A percentile compares a stretch with the other conserved stretches of the same genome.
Conservation (phyloP, 1,140 invertebrate species). For the Dreissena rostriformis region DNA sequence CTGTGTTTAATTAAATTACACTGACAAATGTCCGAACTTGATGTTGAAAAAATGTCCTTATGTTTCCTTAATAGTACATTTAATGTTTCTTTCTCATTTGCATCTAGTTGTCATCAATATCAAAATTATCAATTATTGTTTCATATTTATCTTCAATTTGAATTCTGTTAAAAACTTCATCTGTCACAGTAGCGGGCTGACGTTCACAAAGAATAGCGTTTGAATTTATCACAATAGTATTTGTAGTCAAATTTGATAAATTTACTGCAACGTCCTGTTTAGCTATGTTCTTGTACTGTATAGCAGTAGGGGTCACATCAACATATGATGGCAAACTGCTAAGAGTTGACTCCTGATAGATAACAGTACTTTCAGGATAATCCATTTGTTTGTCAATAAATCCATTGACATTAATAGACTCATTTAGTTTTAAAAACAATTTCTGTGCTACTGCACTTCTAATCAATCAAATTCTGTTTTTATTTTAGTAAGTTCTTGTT, state of each 20-base stretch:
- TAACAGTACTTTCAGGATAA: slow-evolving; percentile 17
- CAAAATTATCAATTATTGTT: not conserved
- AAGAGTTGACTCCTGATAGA: slow-evolving; percentile 25
- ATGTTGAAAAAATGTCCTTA: too few relatives aligned
- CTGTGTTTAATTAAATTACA: too few relatives aligned
- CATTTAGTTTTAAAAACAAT: not conserved
- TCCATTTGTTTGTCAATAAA: not conserved
- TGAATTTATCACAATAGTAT: not conserved
- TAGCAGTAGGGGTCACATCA: slow-evolving; percentile 10
- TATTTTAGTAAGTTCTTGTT: not conserved
- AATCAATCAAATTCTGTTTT: not conserved
- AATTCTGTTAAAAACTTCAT: not conserved
- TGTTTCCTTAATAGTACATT: too few relatives aligned
- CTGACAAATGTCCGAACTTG: too few relatives aligned
- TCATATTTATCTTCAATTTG: not conserved
- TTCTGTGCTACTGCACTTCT: slow-evolving; percentile 3
- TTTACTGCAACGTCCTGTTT: not conserved
- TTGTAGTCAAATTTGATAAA: not conserved
- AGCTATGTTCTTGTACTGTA: slow-evolving; percentile 1
- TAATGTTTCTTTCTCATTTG: too few relatives aligned
- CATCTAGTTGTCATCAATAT: too few relatives aligned
- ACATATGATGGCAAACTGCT: slow-evolving; percentile 16
- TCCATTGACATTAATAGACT: not conserved
- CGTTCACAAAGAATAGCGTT: slow-evolving; percentile 3
- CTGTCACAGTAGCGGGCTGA: slow-evolving; percentile 10